Evolutionary conservation across 2,888 invertebrate genomes (phyloP).

Genomic region (Neria commutata): DNA sequence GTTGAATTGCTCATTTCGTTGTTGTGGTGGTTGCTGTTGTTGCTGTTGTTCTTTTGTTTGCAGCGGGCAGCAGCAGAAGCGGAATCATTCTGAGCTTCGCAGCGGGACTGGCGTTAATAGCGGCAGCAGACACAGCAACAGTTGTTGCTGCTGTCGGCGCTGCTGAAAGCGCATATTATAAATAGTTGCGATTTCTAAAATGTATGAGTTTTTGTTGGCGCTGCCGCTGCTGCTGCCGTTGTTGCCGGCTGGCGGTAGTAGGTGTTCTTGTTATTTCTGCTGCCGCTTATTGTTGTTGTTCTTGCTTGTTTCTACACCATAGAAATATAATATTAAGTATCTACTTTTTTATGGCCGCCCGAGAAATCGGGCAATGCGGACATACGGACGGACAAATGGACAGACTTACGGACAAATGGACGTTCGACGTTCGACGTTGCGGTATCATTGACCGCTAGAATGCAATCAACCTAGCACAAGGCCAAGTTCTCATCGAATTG

Average conservation of each 20-base stretch:
- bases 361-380: not conserved
- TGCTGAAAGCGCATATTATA: slow-evolving; percentile 9
- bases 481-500: slow-evolving; percentile 47
- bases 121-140: slow-evolving; percentile 14
- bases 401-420: too few relatives aligned
- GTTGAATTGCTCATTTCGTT: slow-evolving; percentile 10
- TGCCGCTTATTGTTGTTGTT: not conserved
- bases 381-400: too few relatives aligned
- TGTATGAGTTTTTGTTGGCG: slow-evolving; percentile 27
- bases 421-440: slow-evolving; percentile 20
- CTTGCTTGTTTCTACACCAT: not conserved
- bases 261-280: not conserved
- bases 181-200: not conserved
- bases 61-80: slow-evolving; percentile 33
- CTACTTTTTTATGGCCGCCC: not conserved
- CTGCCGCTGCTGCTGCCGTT: slow-evolving; percentile 23
- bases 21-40: slow-evolving; percentile 39
- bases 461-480: slow-evolving; percentile 60
- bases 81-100: too few relatives aligned
- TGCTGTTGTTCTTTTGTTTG: slow-evolving; percentile 29
- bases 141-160: slow-evolving; percentile 14
- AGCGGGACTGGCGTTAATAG: not conserved
- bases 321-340: not conserved
- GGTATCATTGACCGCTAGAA: slow-evolving; percentile 57
- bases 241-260: not conserved